Conservation (phyloP, 2,113 vertebrate genomes). For the Dromas ardeola region DNA sequence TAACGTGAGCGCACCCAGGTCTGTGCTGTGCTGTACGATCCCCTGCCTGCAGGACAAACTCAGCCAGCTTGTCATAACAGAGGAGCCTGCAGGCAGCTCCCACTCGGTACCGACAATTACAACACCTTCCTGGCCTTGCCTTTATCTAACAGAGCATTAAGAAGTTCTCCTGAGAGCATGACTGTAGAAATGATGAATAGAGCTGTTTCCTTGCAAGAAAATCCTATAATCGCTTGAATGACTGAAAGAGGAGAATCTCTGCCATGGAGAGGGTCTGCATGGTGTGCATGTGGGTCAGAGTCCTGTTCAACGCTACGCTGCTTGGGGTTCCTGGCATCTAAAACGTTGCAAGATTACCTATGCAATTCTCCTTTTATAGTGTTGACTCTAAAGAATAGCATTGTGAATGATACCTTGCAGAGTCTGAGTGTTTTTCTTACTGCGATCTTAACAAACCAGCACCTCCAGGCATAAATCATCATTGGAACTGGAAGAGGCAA, state of each 20-base stretch:
- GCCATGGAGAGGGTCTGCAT: neutral
- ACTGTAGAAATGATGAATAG: neutral
- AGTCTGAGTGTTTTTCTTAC: neutral
- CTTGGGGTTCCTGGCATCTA: neutral
- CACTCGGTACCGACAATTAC: neutral
- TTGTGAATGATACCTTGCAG: neutral
- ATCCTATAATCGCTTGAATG: neutral
- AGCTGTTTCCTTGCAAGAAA: neutral
- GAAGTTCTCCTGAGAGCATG: neutral
- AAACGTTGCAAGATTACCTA: rapidly evolving
- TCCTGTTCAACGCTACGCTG: neutral
- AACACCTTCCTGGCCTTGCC: neutral
- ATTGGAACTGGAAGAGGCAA: neutral
- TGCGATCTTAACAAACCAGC: neutral
- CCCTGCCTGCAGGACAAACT: neutral
- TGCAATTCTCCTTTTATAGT: neutral
- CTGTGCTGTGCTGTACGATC: neutral
- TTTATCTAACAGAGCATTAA: neutral
- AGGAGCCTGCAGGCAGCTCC: neutral
- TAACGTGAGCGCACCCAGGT: neutral
- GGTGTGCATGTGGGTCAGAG: too few species aligned
- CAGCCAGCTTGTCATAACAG: neutral
- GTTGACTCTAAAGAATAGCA: neutral
- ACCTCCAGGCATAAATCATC: neutral
- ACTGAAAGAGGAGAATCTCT: neutral